These are phyloP conservation scores for Caenorhabditis uteleia DNA, from an alignment of 2,888 invertebrate species.

Conservation along the genomic window DNA sequence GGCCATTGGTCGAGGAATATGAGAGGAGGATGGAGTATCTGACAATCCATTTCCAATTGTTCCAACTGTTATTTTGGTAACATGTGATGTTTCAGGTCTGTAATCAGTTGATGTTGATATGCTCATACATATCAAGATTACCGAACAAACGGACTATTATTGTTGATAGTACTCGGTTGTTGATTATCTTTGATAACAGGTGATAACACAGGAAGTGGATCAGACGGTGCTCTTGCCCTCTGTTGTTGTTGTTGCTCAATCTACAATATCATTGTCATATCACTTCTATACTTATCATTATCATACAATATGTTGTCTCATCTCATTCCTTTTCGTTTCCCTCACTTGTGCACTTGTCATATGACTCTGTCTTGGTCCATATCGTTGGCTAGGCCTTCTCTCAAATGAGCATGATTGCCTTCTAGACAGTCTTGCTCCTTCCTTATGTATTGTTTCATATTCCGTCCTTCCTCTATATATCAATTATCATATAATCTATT, in stretches of 20 bases:
- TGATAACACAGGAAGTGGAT: conserved; percentile 8
- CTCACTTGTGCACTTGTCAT: conserved; percentile 28
- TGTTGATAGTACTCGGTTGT: conserved; percentile 24
- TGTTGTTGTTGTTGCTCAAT: conserved; percentile 26
- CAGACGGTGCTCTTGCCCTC: conserved; percentile 4
- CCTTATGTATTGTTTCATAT: conserved; percentile 77
- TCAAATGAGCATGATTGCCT: conserved; percentile 92
- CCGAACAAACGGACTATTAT: no score
- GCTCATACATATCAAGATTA: no score
- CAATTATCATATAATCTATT: background rate
- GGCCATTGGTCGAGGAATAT: conserved; percentile 31
- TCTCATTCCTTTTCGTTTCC: conserved; percentile 32
- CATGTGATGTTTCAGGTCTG: conserved; percentile 8
- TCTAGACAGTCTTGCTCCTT: conserved; percentile 74
- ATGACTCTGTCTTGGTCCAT: conserved; percentile 49
- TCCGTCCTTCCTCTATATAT: conserved; percentile 87
- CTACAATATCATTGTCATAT: conserved; percentile 1
- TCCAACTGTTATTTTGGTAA: conserved; percentile 38
- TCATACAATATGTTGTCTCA: conserved; percentile 25
- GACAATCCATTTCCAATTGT: conserved; percentile 7
- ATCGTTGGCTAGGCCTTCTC: conserved; percentile 85
- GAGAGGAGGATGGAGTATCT: conserved; percentile 10
- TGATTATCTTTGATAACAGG: background rate
- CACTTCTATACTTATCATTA: background rate
- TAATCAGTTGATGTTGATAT: conserved; percentile 3